phyloP scores from a whole-genome alignment of 2,113 vertebrate genomes.

The Bubalus kerabau region DNA sequence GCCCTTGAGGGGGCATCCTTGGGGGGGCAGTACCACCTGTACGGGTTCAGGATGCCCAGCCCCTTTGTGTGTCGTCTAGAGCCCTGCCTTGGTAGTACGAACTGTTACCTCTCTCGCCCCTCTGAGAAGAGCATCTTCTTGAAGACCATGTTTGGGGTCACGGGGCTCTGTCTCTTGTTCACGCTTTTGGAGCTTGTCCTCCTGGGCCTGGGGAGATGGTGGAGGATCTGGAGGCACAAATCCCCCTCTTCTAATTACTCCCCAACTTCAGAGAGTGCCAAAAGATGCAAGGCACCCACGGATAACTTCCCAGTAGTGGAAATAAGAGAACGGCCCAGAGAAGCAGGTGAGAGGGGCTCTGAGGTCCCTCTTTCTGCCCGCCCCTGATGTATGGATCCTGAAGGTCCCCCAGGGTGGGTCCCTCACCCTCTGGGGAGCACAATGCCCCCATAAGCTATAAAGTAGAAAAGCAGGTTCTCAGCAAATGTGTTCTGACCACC shows the following conservation, averaged over 20 bases:
- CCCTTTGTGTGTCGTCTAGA: slow-evolving; percentile 54
- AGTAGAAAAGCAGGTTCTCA: not conserved
- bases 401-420: not conserved
- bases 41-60: slow-evolving; percentile 48
- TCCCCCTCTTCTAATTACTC: not conserved
- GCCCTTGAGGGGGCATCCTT: slow-evolving; percentile 52
- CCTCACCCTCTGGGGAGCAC: not conserved
- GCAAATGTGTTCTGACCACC: not conserved
- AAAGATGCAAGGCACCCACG: not conserved
- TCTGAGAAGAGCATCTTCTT: slow-evolving; percentile 65
- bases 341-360: slow-evolving; percentile 41
- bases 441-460: not conserved
- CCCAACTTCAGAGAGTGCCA: not conserved
- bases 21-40: slow-evolving; percentile 54
- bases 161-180: slow-evolving; percentile 45
- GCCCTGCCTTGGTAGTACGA: slow-evolving; percentile 55
- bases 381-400: not conserved
- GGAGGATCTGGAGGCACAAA: slow-evolving; percentile 19
- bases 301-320: not conserved
- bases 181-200: slow-evolving; percentile 59
- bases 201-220: slow-evolving; percentile 32
- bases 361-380: not conserved
- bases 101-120: slow-evolving; percentile 43
- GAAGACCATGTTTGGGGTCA: slow-evolving; percentile 62
- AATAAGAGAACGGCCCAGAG: slow-evolving; percentile 28